phyloP scores from a whole-genome alignment of 23 tunicate genomes.

The Trididemnum nubilum region DNA sequence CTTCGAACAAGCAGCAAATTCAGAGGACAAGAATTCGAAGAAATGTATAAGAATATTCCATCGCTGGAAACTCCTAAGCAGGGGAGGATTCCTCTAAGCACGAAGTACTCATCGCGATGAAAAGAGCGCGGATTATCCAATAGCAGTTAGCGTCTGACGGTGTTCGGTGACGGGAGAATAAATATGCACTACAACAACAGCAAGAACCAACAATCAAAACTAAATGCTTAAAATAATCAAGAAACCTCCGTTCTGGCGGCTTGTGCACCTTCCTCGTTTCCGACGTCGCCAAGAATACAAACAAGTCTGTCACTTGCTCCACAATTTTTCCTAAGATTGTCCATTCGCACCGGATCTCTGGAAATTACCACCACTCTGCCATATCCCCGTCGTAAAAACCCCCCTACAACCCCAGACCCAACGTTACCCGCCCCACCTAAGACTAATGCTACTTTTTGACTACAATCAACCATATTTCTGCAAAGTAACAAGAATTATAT shows the following conservation, averaged over 20 bases:
- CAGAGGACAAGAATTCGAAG: too few relatives aligned
- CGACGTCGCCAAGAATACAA: slow-evolving; percentile 68
- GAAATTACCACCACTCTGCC: slow-evolving; percentile 72
- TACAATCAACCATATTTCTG: slow-evolving; percentile 50
- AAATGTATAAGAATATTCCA: too few relatives aligned
- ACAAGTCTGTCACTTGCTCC: slow-evolving; percentile 38
- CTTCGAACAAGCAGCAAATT: too few relatives aligned
- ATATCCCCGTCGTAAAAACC: slow-evolving; percentile 62
- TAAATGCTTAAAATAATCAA: too few relatives aligned
- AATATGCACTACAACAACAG: too few relatives aligned
- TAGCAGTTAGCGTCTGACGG: too few relatives aligned
- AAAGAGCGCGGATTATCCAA: too few relatives aligned
- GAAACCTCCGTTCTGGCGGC: slow-evolving; percentile 64
- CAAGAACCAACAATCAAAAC: too few relatives aligned
- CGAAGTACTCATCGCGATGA: too few relatives aligned
- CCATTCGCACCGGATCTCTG: slow-evolving; percentile 68
- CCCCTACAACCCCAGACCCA: slow-evolving; percentile 74
- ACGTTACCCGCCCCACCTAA: slow-evolving; percentile 91
- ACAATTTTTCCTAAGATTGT: slow-evolving; percentile 26
- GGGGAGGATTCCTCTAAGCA: too few relatives aligned
- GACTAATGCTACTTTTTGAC: slow-evolving; percentile 78
- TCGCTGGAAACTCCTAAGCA: too few relatives aligned
- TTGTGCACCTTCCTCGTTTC: slow-evolving; percentile 62
- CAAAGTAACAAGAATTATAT: neutral
- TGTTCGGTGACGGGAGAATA: too few relatives aligned